phyloP scores from a whole-genome alignment of 2,113 vertebrate species.

The Eurypyga helias region DNA sequence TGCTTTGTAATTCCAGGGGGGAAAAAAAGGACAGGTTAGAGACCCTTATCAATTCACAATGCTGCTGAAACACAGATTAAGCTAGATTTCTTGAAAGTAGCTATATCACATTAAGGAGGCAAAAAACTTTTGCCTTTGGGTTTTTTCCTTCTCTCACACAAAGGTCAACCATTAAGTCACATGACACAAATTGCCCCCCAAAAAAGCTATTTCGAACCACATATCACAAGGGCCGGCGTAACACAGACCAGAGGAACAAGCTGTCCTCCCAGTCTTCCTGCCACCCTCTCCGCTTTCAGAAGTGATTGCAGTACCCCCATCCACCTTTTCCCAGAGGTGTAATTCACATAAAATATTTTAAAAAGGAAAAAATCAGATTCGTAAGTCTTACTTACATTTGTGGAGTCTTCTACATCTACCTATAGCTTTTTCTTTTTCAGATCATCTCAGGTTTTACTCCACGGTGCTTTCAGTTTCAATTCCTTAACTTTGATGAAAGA shows the following conservation, averaged over 20 bases:
- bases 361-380: background rate
- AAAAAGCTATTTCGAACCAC: background rate
- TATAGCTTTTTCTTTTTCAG: background rate
- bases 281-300: background rate
- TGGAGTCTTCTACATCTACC: background rate
- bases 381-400: background rate
- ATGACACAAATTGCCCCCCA: background rate
- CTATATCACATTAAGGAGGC: background rate
- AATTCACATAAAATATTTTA: background rate
- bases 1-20: background rate
- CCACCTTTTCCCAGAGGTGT: background rate
- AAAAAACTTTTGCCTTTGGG: rapidly evolving
- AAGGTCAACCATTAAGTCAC: background rate
- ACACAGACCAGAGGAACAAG: background rate
- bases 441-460: background rate
- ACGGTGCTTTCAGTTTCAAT: background rate
- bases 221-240: background rate
- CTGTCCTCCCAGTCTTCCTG: background rate
- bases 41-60: background rate
- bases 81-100: background rate
- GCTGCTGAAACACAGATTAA: background rate
- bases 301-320: rapidly evolving
- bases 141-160: background rate
- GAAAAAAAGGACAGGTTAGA: background rate
- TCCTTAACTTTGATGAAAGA: background rate